Conservation (phyloP, 2,113 vertebrate genomes). For the Butorides virescens region DNA sequence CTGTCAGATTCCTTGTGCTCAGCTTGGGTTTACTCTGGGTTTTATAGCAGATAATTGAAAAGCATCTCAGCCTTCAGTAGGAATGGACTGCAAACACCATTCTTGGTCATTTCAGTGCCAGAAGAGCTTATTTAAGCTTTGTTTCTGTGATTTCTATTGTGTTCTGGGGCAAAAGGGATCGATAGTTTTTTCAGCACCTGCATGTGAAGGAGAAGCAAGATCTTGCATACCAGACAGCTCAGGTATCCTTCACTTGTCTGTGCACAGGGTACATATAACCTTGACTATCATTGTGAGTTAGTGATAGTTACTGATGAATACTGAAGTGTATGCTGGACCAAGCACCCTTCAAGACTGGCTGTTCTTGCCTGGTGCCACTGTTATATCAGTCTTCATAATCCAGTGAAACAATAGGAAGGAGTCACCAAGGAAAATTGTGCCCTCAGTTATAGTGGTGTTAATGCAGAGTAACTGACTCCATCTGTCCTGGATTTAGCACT, state of each 20-base stretch:
- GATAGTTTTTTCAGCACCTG: background rate
- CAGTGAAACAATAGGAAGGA: background rate
- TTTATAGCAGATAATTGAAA: background rate
- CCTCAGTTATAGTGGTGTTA: background rate
- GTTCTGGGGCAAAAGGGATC: background rate
- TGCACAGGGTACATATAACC: background rate
- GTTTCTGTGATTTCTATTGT: background rate
- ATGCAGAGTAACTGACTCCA: background rate
- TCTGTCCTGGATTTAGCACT: background rate
- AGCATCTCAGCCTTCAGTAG: background rate
- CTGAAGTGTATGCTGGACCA: background rate
- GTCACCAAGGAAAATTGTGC: background rate
- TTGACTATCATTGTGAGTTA: background rate
- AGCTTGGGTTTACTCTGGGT: background rate
- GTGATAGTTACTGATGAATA: background rate
- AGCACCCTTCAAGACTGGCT: background rate
- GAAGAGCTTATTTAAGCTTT: background rate
- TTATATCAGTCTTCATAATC: background rate
- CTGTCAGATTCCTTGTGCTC: background rate
- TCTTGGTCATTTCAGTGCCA: background rate
- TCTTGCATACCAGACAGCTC: background rate
- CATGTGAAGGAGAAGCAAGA: background rate
- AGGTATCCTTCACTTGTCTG: background rate
- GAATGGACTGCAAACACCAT: background rate
- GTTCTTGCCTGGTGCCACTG: background rate